Percentiles rank a stretch among this genome's conserved stretches.
Evolutionary conservation across 1,140 invertebrate species (phyloP).

Genomic region (Cydia splendana): DNA sequence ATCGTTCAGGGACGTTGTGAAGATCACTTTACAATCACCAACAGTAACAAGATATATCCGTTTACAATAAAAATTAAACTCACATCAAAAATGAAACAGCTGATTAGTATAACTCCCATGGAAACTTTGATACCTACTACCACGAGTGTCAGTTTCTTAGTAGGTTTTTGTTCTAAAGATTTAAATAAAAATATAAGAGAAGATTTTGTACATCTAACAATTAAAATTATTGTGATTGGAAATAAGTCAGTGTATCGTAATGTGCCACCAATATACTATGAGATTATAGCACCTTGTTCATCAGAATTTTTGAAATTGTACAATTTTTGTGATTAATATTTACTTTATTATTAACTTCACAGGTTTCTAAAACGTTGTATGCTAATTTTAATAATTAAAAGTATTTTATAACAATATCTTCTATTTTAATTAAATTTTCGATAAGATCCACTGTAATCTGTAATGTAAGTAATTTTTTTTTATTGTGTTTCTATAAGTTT

Average conservation of each 20-base stretch:
- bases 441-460: too few relatives aligned
- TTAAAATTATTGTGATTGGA: conserved; percentile 59
- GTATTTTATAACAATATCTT: too few relatives aligned
- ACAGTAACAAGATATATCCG: conserved; percentile 53
- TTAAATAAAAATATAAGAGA: conserved; percentile 32
- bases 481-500: too few relatives aligned
- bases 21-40: conserved; percentile 55
- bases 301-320: conserved; percentile 54
- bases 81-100: conserved; percentile 56
- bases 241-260: conserved; percentile 53
- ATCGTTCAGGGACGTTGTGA: conserved; percentile 53
- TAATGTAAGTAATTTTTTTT: too few relatives aligned
- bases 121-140: conserved; percentile 43
- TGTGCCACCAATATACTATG: conserved; percentile 64
- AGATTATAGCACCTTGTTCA: conserved; percentile 64
- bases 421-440: too few relatives aligned
- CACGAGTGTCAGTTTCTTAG: conserved; percentile 45
- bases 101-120: conserved; percentile 61
- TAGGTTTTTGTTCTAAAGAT: conserved; percentile 52
- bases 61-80: conserved; percentile 56
- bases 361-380: too few relatives aligned
- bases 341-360: too few relatives aligned
- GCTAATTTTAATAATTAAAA: too few relatives aligned
- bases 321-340: conserved; percentile 40
- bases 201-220: conserved; percentile 60